Evolutionary conservation across 2,113 vertebrate genomes (phyloP).

Genomic region (Ardeotis arabs): DNA sequence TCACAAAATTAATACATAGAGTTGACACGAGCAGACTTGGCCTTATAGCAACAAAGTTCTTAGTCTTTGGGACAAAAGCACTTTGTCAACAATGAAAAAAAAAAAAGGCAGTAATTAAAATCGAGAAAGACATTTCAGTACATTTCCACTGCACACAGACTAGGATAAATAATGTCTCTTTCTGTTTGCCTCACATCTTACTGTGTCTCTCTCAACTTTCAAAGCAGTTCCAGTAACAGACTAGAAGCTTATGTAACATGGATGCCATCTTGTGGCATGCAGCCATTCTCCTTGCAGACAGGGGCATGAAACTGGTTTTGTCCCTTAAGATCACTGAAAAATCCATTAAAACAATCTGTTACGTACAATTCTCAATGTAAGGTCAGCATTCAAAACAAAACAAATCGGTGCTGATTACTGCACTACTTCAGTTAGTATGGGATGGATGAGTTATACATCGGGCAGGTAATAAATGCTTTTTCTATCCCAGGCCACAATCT

Average conservation of each 20-base stretch:
- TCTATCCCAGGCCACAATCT: background rate
- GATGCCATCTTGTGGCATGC: slow-evolving; percentile 15
- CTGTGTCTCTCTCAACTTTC: background rate
- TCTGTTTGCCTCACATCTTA: background rate
- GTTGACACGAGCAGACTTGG: background rate
- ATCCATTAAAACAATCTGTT: background rate
- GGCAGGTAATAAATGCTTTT: background rate
- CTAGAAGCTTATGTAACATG: background rate
- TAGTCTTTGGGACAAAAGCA: background rate
- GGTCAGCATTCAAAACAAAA: background rate
- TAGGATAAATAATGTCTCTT: background rate
- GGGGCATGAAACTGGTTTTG: background rate
- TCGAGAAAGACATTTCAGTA: background rate
- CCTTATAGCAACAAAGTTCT: background rate
- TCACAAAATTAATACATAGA: background rate
- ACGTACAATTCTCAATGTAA: background rate
- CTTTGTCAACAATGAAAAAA: background rate
- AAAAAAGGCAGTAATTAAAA: background rate
- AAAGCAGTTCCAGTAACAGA: background rate
- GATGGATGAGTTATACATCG: rapidly evolving
- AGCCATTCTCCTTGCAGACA: background rate
- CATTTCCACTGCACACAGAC: background rate
- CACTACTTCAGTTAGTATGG: background rate
- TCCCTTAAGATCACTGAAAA: background rate
- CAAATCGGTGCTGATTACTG: background rate